Conservation (phyloP, 2,797 vertebrate species). For the Silurus lanzhouensis region DNA sequence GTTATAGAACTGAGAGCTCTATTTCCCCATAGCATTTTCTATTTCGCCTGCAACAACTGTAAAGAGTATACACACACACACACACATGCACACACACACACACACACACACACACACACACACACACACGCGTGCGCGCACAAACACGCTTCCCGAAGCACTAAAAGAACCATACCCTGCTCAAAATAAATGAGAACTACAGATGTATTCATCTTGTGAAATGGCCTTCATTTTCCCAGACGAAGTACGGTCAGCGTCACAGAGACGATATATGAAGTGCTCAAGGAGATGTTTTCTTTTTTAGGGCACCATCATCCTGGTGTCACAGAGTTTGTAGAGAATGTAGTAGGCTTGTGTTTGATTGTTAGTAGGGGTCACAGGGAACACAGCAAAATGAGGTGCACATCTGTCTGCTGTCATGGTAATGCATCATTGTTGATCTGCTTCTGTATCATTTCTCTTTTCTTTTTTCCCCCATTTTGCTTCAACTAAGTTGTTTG, state of each 20-base stretch:
- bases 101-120: not conserved
- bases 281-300: slow-evolving; percentile 44
- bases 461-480: not conserved
- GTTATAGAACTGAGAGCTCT: slow-evolving; percentile 63
- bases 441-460: not conserved
- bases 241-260: slow-evolving; percentile 13
- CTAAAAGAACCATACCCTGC: slow-evolving; percentile 1
- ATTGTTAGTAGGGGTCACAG: slow-evolving; percentile 29
- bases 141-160: not conserved
- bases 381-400: slow-evolving; percentile 17
- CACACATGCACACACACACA: slow-evolving; percentile 8
- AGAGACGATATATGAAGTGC: slow-evolving; percentile 34
- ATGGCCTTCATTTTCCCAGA: slow-evolving; percentile 45
- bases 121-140: slow-evolving; percentile 9
- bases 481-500: slow-evolving; percentile 26
- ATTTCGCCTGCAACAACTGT: slow-evolving; percentile 48
- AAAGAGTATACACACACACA: not conserved
- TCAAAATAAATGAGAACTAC: slow-evolving; percentile 42
- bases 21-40: slow-evolving; percentile 63
- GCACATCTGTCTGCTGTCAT: slow-evolving; percentile 41
- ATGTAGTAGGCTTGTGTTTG: slow-evolving; percentile 27
- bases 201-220: slow-evolving; percentile 46
- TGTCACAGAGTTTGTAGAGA: slow-evolving; percentile 27
- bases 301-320: slow-evolving; percentile 33
- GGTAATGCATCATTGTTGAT: slow-evolving; percentile 40